Conservation (phyloP, 2,888 invertebrate genomes). For the Noctua pronuba region DNA sequence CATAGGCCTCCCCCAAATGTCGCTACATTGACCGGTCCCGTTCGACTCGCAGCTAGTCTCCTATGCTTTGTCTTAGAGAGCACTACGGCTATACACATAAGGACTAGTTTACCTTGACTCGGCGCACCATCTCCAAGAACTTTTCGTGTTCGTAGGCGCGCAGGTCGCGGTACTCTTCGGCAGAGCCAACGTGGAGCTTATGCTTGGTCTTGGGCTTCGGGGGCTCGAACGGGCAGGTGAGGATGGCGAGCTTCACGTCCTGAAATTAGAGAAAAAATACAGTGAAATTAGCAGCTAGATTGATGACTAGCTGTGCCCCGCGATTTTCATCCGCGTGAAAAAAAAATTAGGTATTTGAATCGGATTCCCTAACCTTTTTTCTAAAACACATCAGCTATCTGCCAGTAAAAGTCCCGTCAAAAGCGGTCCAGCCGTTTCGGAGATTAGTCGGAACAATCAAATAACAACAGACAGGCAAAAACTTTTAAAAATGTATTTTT, state of each 20-base stretch:
- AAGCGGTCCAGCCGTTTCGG: too few species aligned
- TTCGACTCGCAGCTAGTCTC: too few species aligned
- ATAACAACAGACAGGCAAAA: too few species aligned
- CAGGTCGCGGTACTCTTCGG: constrained; percentile 98
- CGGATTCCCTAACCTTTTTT: too few species aligned
- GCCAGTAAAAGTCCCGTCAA: too few species aligned
- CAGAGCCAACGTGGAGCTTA: constrained; percentile 99
- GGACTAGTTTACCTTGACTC: constrained; percentile 86
- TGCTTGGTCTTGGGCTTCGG: constrained; percentile 99
- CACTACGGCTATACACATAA: background rate
- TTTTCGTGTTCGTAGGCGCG: constrained; percentile 98
- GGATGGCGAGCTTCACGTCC: constrained; percentile 98
- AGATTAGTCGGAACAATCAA: too few species aligned
- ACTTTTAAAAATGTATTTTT: too few species aligned
- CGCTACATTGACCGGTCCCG: too few species aligned
- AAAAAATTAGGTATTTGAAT: too few species aligned
- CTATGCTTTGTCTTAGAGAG: background rate
- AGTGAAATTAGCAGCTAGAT: background rate
- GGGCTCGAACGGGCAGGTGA: constrained; percentile 99
- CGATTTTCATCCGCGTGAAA: too few species aligned
- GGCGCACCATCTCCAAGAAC: constrained; percentile 97
- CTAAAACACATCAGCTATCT: too few species aligned
- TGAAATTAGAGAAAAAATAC: constrained; percentile 71
- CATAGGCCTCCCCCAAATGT: too few species aligned
- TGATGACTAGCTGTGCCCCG: background rate